Percentiles rank a stretch among this genome's conserved stretches.
These are phyloP conservation scores for Delia radicum DNA, from an alignment of 1,140 invertebrate species.

Conservation along the genomic window DNA sequence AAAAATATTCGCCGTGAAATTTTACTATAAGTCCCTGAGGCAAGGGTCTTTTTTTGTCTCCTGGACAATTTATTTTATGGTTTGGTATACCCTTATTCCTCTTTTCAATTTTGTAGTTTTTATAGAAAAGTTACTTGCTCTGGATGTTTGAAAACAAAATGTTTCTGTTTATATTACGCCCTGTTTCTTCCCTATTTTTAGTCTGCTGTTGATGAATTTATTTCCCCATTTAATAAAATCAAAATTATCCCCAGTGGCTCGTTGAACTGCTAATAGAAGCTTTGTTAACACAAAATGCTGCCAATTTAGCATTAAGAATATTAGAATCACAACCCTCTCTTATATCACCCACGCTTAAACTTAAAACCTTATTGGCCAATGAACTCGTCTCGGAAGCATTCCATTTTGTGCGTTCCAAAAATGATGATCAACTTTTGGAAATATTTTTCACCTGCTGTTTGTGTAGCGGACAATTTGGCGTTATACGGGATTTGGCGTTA, in stretches of 20 bases:
- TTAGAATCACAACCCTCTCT: slow-evolving; percentile 29
- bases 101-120: slow-evolving; percentile 14
- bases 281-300: slow-evolving; percentile 32
- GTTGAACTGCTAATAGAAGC: slow-evolving; percentile 40
- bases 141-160: neutral
- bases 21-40: too few relatives aligned
- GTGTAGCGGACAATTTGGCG: slow-evolving; percentile 31
- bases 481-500: slow-evolving; percentile 40
- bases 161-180: neutral
- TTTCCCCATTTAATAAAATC: slow-evolving; percentile 54
- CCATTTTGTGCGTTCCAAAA: slow-evolving; percentile 37
- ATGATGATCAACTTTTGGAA: slow-evolving; percentile 37
- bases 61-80: too few relatives aligned
- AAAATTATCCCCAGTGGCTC: slow-evolving; percentile 58
- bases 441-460: slow-evolving; percentile 45
- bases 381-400: slow-evolving; percentile 46
- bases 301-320: slow-evolving; percentile 37
- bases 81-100: too few relatives aligned
- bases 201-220: slow-evolving; percentile 60
- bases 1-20: too few relatives aligned
- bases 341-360: slow-evolving; percentile 29
- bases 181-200: slow-evolving; percentile 39
- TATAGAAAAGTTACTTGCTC: neutral
- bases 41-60: too few relatives aligned
- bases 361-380: slow-evolving; percentile 43